phyloP scores from a whole-genome alignment of 2,797 vertebrate genomes.

The Rhadinocentrus ornatus region DNA sequence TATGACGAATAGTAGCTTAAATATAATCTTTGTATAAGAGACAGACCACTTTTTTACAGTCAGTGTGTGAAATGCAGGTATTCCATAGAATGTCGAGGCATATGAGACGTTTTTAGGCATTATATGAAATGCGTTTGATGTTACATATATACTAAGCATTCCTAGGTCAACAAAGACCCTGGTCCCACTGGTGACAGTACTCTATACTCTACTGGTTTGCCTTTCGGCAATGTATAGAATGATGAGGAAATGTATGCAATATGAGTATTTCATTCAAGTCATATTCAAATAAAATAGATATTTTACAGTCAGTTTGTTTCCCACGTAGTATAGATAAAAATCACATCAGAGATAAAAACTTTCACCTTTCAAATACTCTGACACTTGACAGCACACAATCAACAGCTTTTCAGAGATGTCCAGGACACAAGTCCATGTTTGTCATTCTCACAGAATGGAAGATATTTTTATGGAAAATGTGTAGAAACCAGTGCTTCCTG shows the following conservation, averaged over 20 bases:
- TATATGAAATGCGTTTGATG: too few relatives aligned
- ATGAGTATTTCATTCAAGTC: slow-evolving; percentile 8
- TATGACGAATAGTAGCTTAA: too few relatives aligned
- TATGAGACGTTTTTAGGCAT: too few relatives aligned
- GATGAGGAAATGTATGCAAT: too few relatives aligned
- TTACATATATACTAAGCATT: too few relatives aligned
- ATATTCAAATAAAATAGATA: slow-evolving; percentile 14
- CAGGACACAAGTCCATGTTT: not conserved
- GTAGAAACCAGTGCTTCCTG: not conserved
- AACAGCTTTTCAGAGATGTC: slow-evolving; percentile 7
- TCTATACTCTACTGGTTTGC: too few relatives aligned
- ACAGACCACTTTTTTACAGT: not conserved
- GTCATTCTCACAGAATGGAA: slow-evolving; percentile 11
- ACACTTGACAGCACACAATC: slow-evolving; percentile 29
- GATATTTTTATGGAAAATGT: slow-evolving; percentile 12
- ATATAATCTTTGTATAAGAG: too few relatives aligned
- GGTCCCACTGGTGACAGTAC: too few relatives aligned
- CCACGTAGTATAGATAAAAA: slow-evolving; percentile 13
- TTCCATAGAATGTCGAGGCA: too few relatives aligned
- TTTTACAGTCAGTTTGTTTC: slow-evolving; percentile 30
- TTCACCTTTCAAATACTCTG: slow-evolving; percentile 26
- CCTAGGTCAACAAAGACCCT: too few relatives aligned
- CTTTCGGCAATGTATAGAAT: too few relatives aligned
- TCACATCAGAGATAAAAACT: slow-evolving; percentile 6
- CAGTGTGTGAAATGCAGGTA: not conserved